phyloP scores from a whole-genome alignment of 2,888 invertebrate genomes.

The Papilio gigon region DNA sequence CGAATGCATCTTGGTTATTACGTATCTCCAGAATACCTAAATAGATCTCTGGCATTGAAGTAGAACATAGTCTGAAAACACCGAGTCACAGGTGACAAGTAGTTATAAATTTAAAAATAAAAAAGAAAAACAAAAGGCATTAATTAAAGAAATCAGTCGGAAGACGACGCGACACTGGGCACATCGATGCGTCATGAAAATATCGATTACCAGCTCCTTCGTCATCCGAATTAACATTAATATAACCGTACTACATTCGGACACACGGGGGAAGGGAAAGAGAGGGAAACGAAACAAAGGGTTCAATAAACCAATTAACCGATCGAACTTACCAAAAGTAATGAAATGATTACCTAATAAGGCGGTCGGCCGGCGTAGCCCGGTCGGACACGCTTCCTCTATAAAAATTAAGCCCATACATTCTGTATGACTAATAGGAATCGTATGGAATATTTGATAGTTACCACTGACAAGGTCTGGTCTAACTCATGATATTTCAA shows the following conservation, averaged over 20 bases:
- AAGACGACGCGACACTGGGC: neutral
- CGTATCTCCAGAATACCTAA: too few relatives aligned
- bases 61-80: too few relatives aligned
- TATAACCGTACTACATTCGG: conserved; percentile 8
- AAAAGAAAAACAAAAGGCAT: neutral
- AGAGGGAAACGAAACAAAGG: conserved; percentile 28
- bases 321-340: conserved; percentile 34
- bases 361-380: conserved; percentile 15
- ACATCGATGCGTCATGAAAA: conserved; percentile 4
- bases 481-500: neutral
- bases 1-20: too few relatives aligned
- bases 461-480: neutral
- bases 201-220: conserved; percentile 19
- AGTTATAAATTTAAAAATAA: too few relatives aligned
- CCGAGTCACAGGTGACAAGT: too few relatives aligned
- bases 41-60: too few relatives aligned
- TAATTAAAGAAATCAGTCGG: neutral
- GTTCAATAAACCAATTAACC: conserved; percentile 43
- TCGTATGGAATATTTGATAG: conserved; percentile 17
- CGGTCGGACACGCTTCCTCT: conserved; percentile 39
- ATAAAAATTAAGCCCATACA: conserved; percentile 40
- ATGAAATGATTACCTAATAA: conserved; percentile 35
- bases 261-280: neutral
- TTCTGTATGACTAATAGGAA: conserved; percentile 18
- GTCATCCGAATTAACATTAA: conserved; percentile 32